Conservation (phyloP, 2,113 vertebrate species). For the Zosterops japonicus region DNA sequence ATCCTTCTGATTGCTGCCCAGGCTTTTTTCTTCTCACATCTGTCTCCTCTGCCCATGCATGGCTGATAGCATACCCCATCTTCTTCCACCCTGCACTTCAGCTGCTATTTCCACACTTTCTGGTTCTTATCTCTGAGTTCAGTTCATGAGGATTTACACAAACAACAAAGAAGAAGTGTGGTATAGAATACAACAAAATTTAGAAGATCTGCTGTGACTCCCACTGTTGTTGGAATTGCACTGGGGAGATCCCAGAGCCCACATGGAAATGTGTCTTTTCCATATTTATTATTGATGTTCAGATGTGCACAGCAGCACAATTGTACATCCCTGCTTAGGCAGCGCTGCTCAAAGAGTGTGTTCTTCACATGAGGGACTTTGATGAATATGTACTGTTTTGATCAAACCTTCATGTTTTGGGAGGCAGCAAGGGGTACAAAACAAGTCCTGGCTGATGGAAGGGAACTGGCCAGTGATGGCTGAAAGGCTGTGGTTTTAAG, state of each 20-base stretch:
- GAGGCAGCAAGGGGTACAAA: too few species aligned
- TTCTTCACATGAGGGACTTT: background rate
- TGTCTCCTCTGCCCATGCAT: background rate
- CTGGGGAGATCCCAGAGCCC: background rate
- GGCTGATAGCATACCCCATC: background rate
- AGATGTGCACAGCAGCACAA: background rate
- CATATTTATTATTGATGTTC: background rate
- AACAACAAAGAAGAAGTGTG: background rate
- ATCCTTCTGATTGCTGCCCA: background rate
- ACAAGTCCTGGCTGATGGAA: background rate
- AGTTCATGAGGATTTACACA: background rate
- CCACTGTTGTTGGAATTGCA: background rate
- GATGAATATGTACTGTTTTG: background rate
- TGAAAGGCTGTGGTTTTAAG: background rate
- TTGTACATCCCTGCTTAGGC: background rate
- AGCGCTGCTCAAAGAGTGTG: background rate
- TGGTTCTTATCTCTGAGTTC: background rate
- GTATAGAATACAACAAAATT: background rate
- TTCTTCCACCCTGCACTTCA: background rate
- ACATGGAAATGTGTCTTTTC: background rate
- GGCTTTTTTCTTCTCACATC: background rate
- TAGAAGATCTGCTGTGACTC: background rate
- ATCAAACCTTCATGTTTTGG: background rate
- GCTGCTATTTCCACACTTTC: background rate
- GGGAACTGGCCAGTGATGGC: rapidly evolving